A percentile compares a stretch with the other conserved stretches of the same genome.
phyloP scores from a whole-genome alignment of 2,888 invertebrate genomes.

The Coronaproctus castanopsis region DNA sequence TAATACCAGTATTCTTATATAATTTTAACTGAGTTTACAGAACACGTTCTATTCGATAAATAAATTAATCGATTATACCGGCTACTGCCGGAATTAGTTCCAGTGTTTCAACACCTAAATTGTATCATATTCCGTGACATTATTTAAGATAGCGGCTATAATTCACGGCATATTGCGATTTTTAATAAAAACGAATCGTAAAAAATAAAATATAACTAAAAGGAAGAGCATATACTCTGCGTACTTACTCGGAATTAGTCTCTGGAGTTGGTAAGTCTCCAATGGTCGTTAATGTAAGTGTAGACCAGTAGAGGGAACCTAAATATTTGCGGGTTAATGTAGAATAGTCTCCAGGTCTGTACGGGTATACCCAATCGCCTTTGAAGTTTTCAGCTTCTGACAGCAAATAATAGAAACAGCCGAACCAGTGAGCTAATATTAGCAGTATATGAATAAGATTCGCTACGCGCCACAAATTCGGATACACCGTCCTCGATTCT shows the following conservation, averaged over 20 bases:
- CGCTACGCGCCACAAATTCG: slow-evolving; percentile 86
- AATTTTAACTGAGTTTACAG: too few relatives aligned
- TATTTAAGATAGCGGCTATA: too few relatives aligned
- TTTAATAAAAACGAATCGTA: too few relatives aligned
- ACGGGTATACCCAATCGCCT: slow-evolving; percentile 80
- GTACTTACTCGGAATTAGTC: slow-evolving; percentile 89
- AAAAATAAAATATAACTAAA: too few relatives aligned
- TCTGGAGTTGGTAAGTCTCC: slow-evolving; percentile 90
- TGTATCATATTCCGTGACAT: too few relatives aligned
- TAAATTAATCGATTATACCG: too few relatives aligned
- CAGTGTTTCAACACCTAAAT: too few relatives aligned
- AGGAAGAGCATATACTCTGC: too few relatives aligned
- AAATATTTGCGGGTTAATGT: slow-evolving; percentile 80
- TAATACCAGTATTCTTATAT: too few relatives aligned
- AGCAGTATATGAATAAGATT: slow-evolving; percentile 87
- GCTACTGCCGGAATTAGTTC: too few relatives aligned
- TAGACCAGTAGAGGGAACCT: slow-evolving; percentile 91
- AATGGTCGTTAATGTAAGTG: slow-evolving; percentile 82
- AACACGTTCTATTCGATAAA: too few relatives aligned
- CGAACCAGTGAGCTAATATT: slow-evolving; percentile 92
- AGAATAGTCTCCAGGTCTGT: slow-evolving; percentile 69
- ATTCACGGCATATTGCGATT: too few relatives aligned
- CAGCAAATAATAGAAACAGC: slow-evolving; percentile 86
- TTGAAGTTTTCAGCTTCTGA: slow-evolving; percentile 62
- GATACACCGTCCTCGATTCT: slow-evolving; percentile 85